phyloP scores from a whole-genome alignment of 2,888 invertebrate species.

The Caenorhabditis imperialis region DNA sequence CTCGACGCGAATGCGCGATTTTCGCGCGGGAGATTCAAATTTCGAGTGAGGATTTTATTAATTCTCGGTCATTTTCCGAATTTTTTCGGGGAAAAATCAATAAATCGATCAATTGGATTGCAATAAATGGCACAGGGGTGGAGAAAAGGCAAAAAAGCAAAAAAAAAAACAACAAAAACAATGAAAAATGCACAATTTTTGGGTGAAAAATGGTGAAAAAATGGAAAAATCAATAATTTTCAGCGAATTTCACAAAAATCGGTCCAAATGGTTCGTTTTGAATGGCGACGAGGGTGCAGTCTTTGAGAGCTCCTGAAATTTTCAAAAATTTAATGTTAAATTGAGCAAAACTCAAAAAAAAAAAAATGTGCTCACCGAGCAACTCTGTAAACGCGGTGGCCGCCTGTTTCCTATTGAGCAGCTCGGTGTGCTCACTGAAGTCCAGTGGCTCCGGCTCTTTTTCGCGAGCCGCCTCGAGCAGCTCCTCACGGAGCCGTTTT shows the following conservation, averaged over 20 bases:
- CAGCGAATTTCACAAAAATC: slow-evolving; percentile 1
- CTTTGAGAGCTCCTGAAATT: slow-evolving; percentile 31
- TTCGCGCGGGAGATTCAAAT: no score
- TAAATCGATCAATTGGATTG: no score
- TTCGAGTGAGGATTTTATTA: no score
- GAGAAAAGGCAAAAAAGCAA: background rate
- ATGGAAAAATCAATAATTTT: background rate
- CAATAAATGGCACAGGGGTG: no score
- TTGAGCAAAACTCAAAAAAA: no score
- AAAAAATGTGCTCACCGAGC: slow-evolving; percentile 9
- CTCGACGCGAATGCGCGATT: no score
- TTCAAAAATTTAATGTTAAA: background rate
- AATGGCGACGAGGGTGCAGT: slow-evolving; percentile 2
- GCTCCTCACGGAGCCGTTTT: background rate
- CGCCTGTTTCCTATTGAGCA: slow-evolving; percentile 13
- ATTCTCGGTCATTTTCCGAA: no score
- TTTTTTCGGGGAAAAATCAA: no score
- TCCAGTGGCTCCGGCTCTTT: slow-evolving; percentile 15
- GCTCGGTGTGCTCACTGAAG: slow-evolving; percentile 18
- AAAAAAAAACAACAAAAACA: background rate
- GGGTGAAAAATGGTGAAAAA: no score
- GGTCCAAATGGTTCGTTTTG: slow-evolving; percentile 18
- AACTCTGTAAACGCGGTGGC: slow-evolving; percentile 24
- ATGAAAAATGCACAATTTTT: no score
- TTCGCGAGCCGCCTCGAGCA: slow-evolving; percentile 11